phyloP scores from a whole-genome alignment of 2,888 invertebrate species.

The Caenorhabditis angaria region DNA sequence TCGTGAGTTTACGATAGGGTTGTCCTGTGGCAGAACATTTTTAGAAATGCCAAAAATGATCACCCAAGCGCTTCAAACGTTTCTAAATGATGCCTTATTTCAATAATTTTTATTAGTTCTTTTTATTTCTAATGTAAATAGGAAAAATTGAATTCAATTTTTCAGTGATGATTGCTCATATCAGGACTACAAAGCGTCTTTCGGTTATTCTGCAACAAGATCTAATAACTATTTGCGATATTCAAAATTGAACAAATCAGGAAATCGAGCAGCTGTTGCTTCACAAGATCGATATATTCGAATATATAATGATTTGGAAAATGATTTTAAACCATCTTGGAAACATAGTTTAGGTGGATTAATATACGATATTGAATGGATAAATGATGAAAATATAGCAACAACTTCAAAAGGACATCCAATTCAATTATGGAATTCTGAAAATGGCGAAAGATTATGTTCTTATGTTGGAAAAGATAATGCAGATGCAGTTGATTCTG shows the following conservation, averaged over 20 bases:
- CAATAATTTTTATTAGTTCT: not conserved
- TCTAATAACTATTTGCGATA: constrained; percentile 29
- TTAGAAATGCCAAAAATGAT: not conserved
- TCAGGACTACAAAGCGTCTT: constrained; percentile 18
- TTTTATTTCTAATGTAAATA: not conserved
- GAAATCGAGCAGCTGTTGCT: constrained; percentile 13
- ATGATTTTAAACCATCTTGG: constrained; percentile 6
- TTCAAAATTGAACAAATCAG: not conserved
- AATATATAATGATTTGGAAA: constrained; percentile 7
- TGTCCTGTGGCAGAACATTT: not conserved
- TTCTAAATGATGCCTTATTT: not conserved
- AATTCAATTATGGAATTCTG: constrained; percentile 29
- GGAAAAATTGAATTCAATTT: not conserved
- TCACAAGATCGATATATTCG: constrained; percentile 34
- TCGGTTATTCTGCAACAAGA: constrained; percentile 16
- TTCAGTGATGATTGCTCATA: constrained; percentile 28
- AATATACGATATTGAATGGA: constrained; percentile 27
- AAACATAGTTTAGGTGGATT: constrained; percentile 26
- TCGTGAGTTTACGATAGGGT: not conserved
- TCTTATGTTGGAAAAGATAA: constrained; percentile 30
- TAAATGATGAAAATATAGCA: constrained; percentile 7
- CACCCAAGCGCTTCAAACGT: not conserved
- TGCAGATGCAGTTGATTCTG: constrained; percentile 30
- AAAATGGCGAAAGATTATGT: constrained; percentile 10
- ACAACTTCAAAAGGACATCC: constrained; percentile 22